phyloP scores from a whole-genome alignment of 2,888 invertebrate genomes.

The Oscheius sp. region DNA sequence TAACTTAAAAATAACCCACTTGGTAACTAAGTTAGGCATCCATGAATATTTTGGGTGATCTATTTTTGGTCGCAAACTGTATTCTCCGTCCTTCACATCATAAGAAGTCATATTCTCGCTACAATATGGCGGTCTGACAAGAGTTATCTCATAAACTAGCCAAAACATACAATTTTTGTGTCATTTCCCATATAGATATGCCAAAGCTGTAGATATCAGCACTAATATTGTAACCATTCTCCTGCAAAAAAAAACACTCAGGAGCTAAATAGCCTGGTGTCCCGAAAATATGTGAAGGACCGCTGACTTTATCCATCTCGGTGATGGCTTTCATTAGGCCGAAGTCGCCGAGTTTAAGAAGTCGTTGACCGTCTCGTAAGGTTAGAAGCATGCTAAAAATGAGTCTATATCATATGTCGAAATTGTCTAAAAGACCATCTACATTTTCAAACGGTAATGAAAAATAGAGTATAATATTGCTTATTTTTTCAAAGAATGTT shows the following conservation, averaged over 20 bases:
- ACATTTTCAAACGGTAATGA: too few relatives aligned
- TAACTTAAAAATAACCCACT: neutral
- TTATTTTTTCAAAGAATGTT: too few relatives aligned
- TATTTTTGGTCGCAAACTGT: neutral
- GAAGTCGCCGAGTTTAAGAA: constrained; percentile 4
- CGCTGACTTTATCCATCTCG: neutral
- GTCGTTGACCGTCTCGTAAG: neutral
- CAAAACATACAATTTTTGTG: neutral
- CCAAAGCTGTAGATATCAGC: constrained; percentile 11
- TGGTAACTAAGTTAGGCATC: neutral
- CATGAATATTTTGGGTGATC: neutral
- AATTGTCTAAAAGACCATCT: too few relatives aligned
- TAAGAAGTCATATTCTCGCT: neutral
- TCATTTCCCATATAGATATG: constrained; percentile 8
- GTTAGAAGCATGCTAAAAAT: constrained; percentile 12
- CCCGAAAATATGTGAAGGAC: neutral
- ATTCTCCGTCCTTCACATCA: neutral
- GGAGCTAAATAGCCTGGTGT: constrained; percentile 1
- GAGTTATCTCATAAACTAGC: neutral
- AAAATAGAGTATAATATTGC: too few relatives aligned
- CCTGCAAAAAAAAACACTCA: neutral
- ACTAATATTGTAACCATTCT: neutral
- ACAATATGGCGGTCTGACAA: constrained; percentile 1
- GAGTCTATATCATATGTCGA: too few relatives aligned
- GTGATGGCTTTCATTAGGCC: constrained; percentile 5